A percentile compares a stretch with the other conserved stretches of the same genome.
phyloP scores from a whole-genome alignment of 2,888 invertebrate species.

The Charanyca ferruginea region DNA sequence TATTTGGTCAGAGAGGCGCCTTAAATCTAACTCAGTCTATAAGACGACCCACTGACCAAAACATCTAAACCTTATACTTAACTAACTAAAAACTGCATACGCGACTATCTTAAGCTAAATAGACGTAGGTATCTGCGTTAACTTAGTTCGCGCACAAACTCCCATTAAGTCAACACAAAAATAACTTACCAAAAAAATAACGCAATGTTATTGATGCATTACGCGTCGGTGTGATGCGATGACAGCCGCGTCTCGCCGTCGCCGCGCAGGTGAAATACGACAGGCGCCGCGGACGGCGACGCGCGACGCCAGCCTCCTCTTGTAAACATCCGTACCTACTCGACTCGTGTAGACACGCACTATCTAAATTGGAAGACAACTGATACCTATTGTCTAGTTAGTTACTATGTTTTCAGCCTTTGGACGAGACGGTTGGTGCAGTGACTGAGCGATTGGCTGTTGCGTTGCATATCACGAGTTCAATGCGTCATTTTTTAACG shows the following conservation, averaged over 20 bases:
- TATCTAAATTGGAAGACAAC: slow-evolving; percentile 53
- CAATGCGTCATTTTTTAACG: too few relatives aligned
- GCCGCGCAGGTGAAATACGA: slow-evolving; percentile 67
- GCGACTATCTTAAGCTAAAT: not conserved
- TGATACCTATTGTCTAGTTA: slow-evolving; percentile 22
- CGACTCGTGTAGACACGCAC: slow-evolving; percentile 36
- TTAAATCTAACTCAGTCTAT: too few relatives aligned
- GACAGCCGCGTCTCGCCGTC: slow-evolving; percentile 58
- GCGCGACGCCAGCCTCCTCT: slow-evolving; percentile 53
- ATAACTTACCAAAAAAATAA: slow-evolving; percentile 12
- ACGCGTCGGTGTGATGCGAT: slow-evolving; percentile 52
- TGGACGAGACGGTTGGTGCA: slow-evolving; percentile 1
- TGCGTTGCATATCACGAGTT: too few relatives aligned
- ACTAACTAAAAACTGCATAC: too few relatives aligned
- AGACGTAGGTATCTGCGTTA: not conserved
- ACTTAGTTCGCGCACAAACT: not conserved
- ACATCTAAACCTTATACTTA: too few relatives aligned
- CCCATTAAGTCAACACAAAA: slow-evolving; percentile 6
- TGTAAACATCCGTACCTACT: slow-evolving; percentile 64
- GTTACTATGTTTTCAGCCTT: slow-evolving; percentile 1
- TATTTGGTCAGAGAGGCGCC: too few relatives aligned
- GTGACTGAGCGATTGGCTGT: not conserved
- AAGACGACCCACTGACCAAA: too few relatives aligned
- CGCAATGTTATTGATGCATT: slow-evolving; percentile 26
- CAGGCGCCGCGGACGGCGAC: slow-evolving; percentile 57